A percentile compares a stretch with the other conserved stretches of the same genome.
These are phyloP conservation scores for Syngnathus floridae DNA, from an alignment of 2,113 vertebrate species.

Conservation along the genomic window DNA sequence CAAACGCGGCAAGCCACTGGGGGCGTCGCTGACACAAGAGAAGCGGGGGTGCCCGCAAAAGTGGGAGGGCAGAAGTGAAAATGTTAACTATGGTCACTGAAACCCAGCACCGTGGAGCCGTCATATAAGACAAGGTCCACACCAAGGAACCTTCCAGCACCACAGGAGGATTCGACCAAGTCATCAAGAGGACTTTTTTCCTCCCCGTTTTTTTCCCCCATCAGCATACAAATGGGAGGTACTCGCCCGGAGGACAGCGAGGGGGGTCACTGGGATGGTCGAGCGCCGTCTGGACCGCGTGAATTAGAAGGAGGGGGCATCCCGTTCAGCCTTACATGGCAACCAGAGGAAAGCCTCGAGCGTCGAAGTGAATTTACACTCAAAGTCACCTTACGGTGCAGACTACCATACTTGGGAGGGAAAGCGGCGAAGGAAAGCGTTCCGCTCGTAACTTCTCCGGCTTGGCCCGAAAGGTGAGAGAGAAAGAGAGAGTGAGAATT, in stretches of 20 bases:
- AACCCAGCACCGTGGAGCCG: constrained; percentile 50
- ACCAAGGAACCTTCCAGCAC: constrained; percentile 18
- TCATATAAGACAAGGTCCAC: constrained; percentile 39
- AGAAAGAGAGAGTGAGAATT: constrained; percentile 14
- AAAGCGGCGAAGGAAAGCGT: constrained; percentile 48
- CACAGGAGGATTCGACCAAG: constrained; percentile 21
- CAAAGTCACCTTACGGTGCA: constrained; percentile 72
- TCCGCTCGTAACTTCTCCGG: constrained; percentile 58
- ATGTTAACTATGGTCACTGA: constrained; percentile 44
- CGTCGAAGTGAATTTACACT: constrained; percentile 68
- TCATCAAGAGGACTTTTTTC: constrained; percentile 24
- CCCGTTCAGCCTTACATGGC: constrained; percentile 64
- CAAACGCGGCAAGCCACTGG: constrained; percentile 54
- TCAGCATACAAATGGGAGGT: constrained; percentile 16
- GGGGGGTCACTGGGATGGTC: constrained; percentile 64
- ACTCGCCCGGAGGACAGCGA: constrained; percentile 61
- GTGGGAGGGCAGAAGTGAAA: constrained; percentile 48
- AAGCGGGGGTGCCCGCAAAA: constrained; percentile 34
- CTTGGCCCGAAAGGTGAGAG: constrained; percentile 63
- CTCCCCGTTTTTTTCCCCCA: constrained; percentile 42
- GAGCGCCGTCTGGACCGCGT: constrained; percentile 64
- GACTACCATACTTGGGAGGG: constrained; percentile 67
- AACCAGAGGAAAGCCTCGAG: constrained; percentile 61
- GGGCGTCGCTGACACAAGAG: constrained; percentile 61
- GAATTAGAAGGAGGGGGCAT: constrained; percentile 44